phyloP scores from a whole-genome alignment of 2,113 vertebrate species.

The Sphaerodactylus townsendi region DNA sequence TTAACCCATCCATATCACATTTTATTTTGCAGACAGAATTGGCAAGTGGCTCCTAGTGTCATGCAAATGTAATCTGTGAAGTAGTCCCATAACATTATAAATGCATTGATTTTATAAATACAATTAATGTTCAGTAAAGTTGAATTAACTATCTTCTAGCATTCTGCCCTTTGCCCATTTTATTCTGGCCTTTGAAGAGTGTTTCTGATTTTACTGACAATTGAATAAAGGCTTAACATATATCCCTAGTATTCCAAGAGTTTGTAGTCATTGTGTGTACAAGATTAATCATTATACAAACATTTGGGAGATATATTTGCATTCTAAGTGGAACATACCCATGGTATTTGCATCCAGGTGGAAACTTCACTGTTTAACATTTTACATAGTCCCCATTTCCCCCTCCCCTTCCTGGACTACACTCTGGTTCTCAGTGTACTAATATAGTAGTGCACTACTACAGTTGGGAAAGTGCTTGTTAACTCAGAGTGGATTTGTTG shows the following conservation, averaged over 20 bases:
- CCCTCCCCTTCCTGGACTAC: no score
- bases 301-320: not conserved
- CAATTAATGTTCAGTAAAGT: not conserved
- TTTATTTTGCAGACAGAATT: not conserved
- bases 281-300: not conserved
- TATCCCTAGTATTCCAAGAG: not conserved
- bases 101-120: not conserved
- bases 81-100: not conserved
- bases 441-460: not conserved
- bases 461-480: slow-evolving; percentile 57
- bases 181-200: not conserved
- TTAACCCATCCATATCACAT: not conserved
- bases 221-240: not conserved
- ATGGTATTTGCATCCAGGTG: slow-evolving; percentile 9
- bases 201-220: not conserved
- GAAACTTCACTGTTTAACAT: not conserved
- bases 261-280: not conserved
- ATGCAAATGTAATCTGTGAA: not conserved
- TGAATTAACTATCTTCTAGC: not conserved
- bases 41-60: not conserved
- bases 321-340: slow-evolving; percentile 28
- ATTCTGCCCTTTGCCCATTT: not conserved
- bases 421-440: no score
- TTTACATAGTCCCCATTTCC: no score
- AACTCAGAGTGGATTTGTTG: slow-evolving; percentile 52